phyloP scores from a whole-genome alignment of 2,888 invertebrate genomes.

The Coecobrya sp. region DNA sequence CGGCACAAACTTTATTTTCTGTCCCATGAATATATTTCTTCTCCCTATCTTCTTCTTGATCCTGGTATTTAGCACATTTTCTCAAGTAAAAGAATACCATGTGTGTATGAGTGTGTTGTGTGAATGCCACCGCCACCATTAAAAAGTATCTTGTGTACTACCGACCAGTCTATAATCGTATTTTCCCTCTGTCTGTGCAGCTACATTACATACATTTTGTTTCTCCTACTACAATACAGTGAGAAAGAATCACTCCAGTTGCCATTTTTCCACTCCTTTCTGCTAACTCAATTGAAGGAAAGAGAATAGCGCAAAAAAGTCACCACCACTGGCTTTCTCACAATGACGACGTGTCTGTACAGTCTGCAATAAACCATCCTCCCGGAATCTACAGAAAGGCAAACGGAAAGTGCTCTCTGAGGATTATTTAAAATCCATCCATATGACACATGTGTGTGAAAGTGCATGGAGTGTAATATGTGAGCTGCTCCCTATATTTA shows the following conservation, averaged over 20 bases:
- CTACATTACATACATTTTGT: background rate
- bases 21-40: constrained; percentile 46
- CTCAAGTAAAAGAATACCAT: background rate
- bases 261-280: background rate
- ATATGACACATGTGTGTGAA: constrained; percentile 71
- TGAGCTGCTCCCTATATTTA: background rate
- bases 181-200: background rate
- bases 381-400: constrained; percentile 66
- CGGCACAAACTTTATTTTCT: constrained; percentile 21
- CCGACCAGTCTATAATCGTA: background rate
- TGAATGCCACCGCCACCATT: background rate
- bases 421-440: constrained; percentile 81
- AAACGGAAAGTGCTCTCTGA: constrained; percentile 78
- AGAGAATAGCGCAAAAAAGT: constrained; percentile 21
- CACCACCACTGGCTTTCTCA: background rate
- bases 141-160: background rate
- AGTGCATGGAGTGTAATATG: constrained; percentile 31
- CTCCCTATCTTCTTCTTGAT: constrained; percentile 30
- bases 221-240: background rate
- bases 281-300: constrained; percentile 51
- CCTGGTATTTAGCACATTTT: constrained; percentile 72
- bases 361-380: constrained; percentile 33
- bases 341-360: constrained; percentile 20
- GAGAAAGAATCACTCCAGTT: constrained; percentile 38
- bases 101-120: background rate